Evolutionary conservation across 2,797 vertebrate genomes (phyloP).

Genomic region (Hyperoplus lanceolatus): DNA sequence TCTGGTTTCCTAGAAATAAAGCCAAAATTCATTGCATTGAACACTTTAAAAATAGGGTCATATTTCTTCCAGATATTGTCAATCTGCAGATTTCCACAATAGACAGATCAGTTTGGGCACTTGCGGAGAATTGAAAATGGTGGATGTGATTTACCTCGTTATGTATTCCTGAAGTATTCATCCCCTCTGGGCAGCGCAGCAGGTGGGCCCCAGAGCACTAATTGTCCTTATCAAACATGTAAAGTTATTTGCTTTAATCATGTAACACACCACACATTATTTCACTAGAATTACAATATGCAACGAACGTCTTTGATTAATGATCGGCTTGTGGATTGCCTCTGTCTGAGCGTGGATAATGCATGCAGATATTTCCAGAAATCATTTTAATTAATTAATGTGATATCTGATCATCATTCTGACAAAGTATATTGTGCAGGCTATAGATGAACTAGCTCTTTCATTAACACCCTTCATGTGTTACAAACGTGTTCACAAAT

Average conservation of each 20-base stretch:
- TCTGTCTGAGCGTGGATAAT: background rate
- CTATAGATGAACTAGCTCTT: too few species aligned
- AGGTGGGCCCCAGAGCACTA: conserved; percentile 49
- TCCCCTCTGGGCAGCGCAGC: conserved; percentile 46
- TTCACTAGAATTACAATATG: conserved; percentile 46
- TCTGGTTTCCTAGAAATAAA: background rate
- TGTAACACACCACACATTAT: conserved; percentile 43
- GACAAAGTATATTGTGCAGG: too few species aligned
- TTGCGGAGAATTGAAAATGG: conserved; percentile 23
- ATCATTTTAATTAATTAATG: conserved; percentile 2
- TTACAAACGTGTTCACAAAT: too few species aligned
- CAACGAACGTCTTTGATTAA: conserved; percentile 20
- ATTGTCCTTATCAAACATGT: conserved; percentile 56
- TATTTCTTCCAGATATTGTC: conserved; percentile 40
- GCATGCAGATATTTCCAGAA: background rate
- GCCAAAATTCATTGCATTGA: background rate
- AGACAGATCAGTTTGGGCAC: conserved; percentile 36
- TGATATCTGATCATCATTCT: background rate
- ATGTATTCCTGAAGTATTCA: conserved; percentile 47
- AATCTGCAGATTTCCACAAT: conserved; percentile 41
- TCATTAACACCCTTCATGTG: too few species aligned
- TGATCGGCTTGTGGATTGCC: conserved; percentile 24
- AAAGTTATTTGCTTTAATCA: conserved; percentile 60
- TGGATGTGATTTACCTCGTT: conserved; percentile 57
- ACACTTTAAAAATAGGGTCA: conserved; percentile 16